These are phyloP conservation scores for Camelus bactrianus DNA, from an alignment of 2,113 vertebrate species.

Conservation along the genomic window DNA sequence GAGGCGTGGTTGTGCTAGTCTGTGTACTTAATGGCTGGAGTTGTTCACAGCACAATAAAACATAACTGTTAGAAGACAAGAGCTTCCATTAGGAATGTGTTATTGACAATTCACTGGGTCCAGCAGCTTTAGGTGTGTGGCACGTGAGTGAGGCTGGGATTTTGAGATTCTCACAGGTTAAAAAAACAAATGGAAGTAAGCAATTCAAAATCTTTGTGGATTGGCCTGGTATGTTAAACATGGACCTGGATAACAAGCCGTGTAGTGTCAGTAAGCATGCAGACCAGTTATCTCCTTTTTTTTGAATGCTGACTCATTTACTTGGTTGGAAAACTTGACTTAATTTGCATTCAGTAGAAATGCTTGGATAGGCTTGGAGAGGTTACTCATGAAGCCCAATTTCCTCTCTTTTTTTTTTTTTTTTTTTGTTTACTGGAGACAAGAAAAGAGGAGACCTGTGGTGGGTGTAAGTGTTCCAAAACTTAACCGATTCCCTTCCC, in stretches of 20 bases:
- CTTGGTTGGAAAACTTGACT: not conserved
- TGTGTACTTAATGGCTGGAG: not conserved
- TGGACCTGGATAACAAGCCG: not conserved
- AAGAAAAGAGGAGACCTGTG: not conserved
- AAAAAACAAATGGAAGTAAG: not conserved
- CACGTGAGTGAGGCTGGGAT: not conserved
- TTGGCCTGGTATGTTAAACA: not conserved
- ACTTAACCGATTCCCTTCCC: not conserved
- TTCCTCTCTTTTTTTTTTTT: not conserved
- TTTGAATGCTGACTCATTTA: not conserved
- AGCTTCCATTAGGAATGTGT: not conserved
- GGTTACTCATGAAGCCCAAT: not conserved
- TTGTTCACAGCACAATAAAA: not conserved
- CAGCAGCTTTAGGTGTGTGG: not conserved
- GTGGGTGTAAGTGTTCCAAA: not conserved
- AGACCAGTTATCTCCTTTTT: not conserved
- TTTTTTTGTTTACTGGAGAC: not conserved
- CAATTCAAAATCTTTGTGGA: not conserved
- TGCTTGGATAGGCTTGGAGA: not conserved
- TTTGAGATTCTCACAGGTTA: not conserved
- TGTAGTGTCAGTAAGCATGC: not conserved
- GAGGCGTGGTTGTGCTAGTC: not conserved
- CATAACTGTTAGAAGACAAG: not conserved
- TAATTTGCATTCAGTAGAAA: not conserved
- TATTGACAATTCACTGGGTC: not conserved